phyloP scores from a whole-genome alignment of 2,113 vertebrate species.

The Tympanuchus pallidicinctus region DNA sequence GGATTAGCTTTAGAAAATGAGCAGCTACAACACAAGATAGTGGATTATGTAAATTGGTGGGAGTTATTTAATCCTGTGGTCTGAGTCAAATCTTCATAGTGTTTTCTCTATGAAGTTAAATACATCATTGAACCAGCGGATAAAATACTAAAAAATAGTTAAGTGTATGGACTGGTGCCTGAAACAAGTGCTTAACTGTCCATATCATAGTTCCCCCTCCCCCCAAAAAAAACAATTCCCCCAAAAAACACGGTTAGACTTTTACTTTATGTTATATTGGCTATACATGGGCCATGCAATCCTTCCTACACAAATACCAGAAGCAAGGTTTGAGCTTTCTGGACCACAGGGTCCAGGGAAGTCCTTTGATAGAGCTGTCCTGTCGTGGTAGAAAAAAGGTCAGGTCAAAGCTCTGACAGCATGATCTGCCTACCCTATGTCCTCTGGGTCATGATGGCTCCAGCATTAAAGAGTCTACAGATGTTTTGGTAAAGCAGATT shows the following conservation, averaged over 20 bases:
- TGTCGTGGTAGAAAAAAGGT: background rate
- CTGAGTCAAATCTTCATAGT: background rate
- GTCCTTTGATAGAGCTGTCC: background rate
- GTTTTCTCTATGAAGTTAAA: background rate
- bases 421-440: background rate
- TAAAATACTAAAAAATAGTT: background rate
- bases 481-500: background rate
- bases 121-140: background rate
- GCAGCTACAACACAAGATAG: background rate
- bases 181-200: background rate
- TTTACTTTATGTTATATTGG: background rate
- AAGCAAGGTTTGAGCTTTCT: background rate
- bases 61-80: constrained; percentile 31
- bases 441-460: background rate
- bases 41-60: constrained; percentile 4
- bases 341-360: background rate
- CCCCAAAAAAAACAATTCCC: too few species aligned
- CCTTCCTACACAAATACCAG: background rate
- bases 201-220: too few species aligned
- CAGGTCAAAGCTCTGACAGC: background rate
- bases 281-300: background rate
- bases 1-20: constrained; percentile 36
- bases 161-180: background rate
- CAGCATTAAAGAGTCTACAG: background rate
- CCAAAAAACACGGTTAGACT: background rate